Base-by-base conservation (phyloP, 2,797 vertebrate species). In the Moxostoma hubbsi region DNA sequence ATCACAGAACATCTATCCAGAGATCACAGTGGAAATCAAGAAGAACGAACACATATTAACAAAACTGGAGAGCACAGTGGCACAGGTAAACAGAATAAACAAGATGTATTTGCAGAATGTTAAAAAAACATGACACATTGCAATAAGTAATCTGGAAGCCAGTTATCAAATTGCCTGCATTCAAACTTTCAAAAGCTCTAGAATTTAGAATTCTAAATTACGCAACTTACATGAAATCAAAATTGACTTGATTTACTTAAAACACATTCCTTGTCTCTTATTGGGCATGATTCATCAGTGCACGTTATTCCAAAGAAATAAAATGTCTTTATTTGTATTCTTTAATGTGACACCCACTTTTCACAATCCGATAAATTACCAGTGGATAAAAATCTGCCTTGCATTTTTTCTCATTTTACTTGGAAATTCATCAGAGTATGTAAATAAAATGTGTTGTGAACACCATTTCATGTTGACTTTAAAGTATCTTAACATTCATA, bases 1-100 rank as follows among this genome's bases (percentile, higher is more conserved):
- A 77, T 92, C 65, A 90, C 91, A 62, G 95, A 94, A 87, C 93
- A 93, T 84, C 90, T 94, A 57, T 90, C 91, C 55, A 89, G 90
- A 47, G 36, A 36, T 36, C 36, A 36, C 36, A 36, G 4, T 36
- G 36, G 36, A 36, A 36, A 36, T 36, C 36, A 36, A 36, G 36
- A 36, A 36, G 68, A 58, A 50, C 69, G 74, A 55, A 86, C 82
- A 85, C 89, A 91, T 88, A 70, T 18, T 77, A 66, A 70, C 43
- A 69, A 66, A 81, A 73, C 45, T 6, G 50, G 45, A 62, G 51
- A 24, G 36, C 64, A 66, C 24, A 68, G 67, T 55, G 82, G 84
- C 65, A 73, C 80, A 81, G 80, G 83, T 82, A 81, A 73, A 51
- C 9, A 50, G 15, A 1, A 36, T 36, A 36, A 2, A 54, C 24